These are phyloP conservation scores for Anastrepha obliqua DNA, from an alignment of 1,140 invertebrate genomes.

Conservation along the genomic window DNA sequence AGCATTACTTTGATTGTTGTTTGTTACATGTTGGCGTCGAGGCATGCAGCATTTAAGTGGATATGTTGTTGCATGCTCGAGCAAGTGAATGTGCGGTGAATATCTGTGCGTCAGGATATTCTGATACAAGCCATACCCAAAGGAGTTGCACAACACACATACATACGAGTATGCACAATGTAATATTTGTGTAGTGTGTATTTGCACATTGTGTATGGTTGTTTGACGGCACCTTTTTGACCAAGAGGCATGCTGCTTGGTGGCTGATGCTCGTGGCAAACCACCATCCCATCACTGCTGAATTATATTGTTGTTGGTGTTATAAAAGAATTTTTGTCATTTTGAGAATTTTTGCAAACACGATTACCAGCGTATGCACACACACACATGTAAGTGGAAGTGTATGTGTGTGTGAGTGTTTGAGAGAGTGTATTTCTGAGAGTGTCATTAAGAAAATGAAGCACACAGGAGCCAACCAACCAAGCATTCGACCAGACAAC, in stretches of 20 bases:
- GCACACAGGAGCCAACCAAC: background rate
- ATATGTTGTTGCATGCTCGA: constrained; percentile 13
- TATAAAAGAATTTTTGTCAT: constrained; percentile 42
- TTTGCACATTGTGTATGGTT: background rate
- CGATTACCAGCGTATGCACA: background rate
- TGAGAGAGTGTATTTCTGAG: background rate
- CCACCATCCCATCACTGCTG: background rate
- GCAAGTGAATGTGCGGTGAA: constrained; percentile 18
- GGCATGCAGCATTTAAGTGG: constrained; percentile 40
- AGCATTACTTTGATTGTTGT: constrained; percentile 34
- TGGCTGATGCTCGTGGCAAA: constrained; percentile 6
- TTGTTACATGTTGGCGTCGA: constrained; percentile 28
- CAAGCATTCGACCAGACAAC: constrained; percentile 9
- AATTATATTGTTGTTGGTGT: constrained; percentile 2
- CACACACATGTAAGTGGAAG: background rate
- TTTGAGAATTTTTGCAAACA: constrained; percentile 26
- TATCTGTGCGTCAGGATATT: constrained; percentile 6
- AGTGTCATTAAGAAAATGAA: constrained; percentile 50
- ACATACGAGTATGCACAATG: background rate
- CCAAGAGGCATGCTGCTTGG: constrained; percentile 32
- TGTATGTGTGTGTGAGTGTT: background rate
- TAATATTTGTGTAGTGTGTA: background rate
- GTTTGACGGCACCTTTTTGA: background rate
- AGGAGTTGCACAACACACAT: background rate
- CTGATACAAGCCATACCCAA: background rate